Evolutionary conservation across 2,888 invertebrate genomes (phyloP).

Genomic region (Graphium colonna): DNA sequence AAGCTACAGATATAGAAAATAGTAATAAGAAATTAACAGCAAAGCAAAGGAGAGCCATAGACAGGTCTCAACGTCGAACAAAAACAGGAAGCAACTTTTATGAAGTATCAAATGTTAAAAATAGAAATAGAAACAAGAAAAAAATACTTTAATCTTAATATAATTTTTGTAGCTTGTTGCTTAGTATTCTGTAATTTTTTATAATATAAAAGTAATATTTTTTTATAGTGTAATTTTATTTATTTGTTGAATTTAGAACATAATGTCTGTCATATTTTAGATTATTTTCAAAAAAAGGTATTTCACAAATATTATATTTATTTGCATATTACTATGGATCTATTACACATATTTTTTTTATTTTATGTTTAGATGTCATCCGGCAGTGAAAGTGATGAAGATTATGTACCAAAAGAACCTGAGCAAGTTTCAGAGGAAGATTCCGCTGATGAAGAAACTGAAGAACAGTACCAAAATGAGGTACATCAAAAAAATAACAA

Average conservation of each 20-base stretch:
- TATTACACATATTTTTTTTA: constrained; percentile 2
- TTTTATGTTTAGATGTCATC: constrained; percentile 71
- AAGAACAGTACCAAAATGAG: constrained; percentile 76
- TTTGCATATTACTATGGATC: constrained; percentile 2
- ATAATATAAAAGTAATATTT: constrained; percentile 1
- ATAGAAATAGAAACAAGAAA: constrained; percentile 88
- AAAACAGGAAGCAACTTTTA: constrained; percentile 95
- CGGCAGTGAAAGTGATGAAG: constrained; percentile 89
- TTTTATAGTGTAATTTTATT: constrained; percentile 26
- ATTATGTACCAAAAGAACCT: constrained; percentile 85
- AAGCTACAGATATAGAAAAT: constrained; percentile 30
- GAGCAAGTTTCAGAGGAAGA: constrained; percentile 84
- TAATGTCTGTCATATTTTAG: too few species aligned
- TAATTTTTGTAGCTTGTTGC: not conserved
- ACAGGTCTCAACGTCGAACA: constrained; percentile 86
- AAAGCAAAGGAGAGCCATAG: constrained; percentile 87
- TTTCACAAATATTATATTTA: not conserved
- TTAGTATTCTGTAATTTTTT: not conserved
- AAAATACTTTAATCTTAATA: constrained; percentile 39
- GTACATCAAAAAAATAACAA: constrained; percentile 53
- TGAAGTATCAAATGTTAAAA: constrained; percentile 93
- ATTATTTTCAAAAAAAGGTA: not conserved
- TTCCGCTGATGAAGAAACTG: constrained; percentile 82
- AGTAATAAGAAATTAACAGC: constrained; percentile 83
- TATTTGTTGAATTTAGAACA: constrained; percentile 5